phyloP scores from a whole-genome alignment of 2,113 vertebrate genomes.

The Hypomesus transpacificus region DNA sequence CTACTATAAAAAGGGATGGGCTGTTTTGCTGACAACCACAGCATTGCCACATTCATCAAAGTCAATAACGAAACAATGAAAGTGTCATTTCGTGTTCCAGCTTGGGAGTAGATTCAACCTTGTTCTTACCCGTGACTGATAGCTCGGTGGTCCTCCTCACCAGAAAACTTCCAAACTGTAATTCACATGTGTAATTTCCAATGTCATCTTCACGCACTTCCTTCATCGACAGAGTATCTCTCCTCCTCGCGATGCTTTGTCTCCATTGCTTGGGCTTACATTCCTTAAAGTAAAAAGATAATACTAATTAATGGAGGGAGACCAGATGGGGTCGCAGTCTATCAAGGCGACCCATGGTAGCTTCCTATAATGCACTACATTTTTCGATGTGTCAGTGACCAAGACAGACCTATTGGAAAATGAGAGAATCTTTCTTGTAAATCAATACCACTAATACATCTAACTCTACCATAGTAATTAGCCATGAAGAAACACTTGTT shows the following conservation, averaged over 20 bases:
- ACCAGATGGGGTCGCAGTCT: not conserved
- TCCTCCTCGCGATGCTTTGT: constrained; percentile 83
- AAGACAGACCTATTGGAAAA: no score
- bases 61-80: not conserved
- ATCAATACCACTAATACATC: no score
- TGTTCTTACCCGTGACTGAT: constrained; percentile 90
- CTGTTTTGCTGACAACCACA: not conserved
- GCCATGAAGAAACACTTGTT: no score
- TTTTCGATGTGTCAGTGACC: no score
- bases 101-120: not conserved
- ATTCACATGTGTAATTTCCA: constrained; percentile 97
- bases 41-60: not conserved
- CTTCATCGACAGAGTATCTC: constrained; percentile 84
- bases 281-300: constrained; percentile 70
- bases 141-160: constrained; percentile 94
- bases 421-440: no score
- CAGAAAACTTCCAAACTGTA: constrained; percentile 92
- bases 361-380: no score
- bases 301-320: not conserved
- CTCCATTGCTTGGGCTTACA: constrained; percentile 91
- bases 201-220: constrained; percentile 97
- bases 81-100: not conserved
- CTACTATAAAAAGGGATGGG: not conserved
- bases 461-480: no score
- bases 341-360: no score